Conservation (phyloP, 2,797 vertebrate genomes). For the Rhabdomys pumilio region DNA sequence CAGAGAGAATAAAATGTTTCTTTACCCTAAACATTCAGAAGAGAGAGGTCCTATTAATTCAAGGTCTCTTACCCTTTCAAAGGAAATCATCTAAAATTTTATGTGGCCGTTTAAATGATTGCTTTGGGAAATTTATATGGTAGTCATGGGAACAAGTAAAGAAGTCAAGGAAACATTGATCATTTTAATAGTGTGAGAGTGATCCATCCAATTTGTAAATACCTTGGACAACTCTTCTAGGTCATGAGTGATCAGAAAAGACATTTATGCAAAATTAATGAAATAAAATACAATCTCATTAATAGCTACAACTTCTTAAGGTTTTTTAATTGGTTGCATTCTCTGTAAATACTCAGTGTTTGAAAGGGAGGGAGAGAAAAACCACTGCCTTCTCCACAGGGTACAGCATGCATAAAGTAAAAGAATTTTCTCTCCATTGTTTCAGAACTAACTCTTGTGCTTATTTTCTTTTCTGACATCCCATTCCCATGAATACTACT, state of each 20-base stretch:
- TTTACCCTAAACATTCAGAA: constrained; percentile 73
- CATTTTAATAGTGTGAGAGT: constrained; percentile 82
- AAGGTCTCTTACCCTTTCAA: constrained; percentile 83
- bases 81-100: constrained; percentile 86
- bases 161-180: constrained; percentile 81
- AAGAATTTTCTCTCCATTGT: constrained; percentile 43
- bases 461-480: constrained; percentile 28
- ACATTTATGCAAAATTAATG: constrained; percentile 74
- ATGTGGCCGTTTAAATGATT: constrained; percentile 82
- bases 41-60: constrained; percentile 78
- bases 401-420: constrained; percentile 29
- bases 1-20: constrained; percentile 55
- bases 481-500: neutral
- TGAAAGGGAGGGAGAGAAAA: neutral
- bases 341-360: constrained; percentile 49
- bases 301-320: constrained; percentile 60
- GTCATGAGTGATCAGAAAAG: constrained; percentile 75
- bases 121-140: constrained; percentile 83
- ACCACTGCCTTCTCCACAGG: neutral
- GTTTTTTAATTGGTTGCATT: constrained; percentile 57
- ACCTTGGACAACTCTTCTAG: constrained; percentile 77
- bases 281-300: constrained; percentile 74
- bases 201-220: constrained; percentile 83
- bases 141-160: constrained; percentile 84
- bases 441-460: neutral